These are phyloP conservation scores for Bos taurus DNA, from an alignment of 2,113 vertebrate species.

Conservation along the genomic window ARS-UCD2.0 NW_020192292.1:7621001-7621500, in stretches of 20 bases:
- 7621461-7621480: constrained; percentile 92
- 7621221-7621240: constrained; percentile 72
- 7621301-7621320: constrained; percentile 80
- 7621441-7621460: constrained; percentile 93
- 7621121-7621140: not conserved
- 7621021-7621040: not conserved
- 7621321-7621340: constrained; percentile 86
- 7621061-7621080: not conserved
- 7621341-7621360: constrained; percentile 85
- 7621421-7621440: constrained; percentile 89
- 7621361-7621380: constrained; percentile 87
- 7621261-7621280: not conserved
- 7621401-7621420: constrained; percentile 92
- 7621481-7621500: constrained; percentile 76
- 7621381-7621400: constrained; percentile 87
- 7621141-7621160: not conserved
- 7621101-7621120: too few species aligned
- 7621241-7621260: constrained; percentile 32
- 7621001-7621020: not conserved
- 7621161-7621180: not conserved
- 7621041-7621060: not conserved
- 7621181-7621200: not conserved
- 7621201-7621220: constrained; percentile 74
- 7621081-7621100: not conserved
- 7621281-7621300: constrained; percentile 40